Base-by-base conservation (phyloP, 2,113 vertebrate genomes). In the Scytalopus superciliaris region DNA sequence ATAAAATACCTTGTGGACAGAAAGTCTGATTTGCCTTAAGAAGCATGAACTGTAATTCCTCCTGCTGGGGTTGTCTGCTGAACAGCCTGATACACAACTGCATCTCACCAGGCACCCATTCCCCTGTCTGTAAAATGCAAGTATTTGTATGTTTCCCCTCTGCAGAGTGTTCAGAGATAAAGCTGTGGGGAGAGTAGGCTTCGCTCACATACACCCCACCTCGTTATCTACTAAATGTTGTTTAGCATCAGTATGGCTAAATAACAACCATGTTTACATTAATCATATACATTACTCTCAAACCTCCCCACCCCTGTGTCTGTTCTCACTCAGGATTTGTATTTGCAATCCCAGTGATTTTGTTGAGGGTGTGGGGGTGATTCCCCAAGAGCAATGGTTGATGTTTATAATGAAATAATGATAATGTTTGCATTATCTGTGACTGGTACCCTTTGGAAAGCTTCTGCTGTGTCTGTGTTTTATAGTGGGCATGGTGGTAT, bases 381-480 rank as follows among this genome's bases (percentile, higher is more conserved):
- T 64, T 68, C 33, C 42, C 35, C 31, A 23, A 0, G n/a, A 59
- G 11, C 42, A 69, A 7, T 14, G 40, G 14, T 37, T 89, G 15
- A 10, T 1, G 0, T 56, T 9, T 56, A n/a, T 12, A 4, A 10
- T 31, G 19, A 74, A 85, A 84, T n/a, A n/a, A n/a, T n/a, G n/a
- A n/a, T n/a, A n/a, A n/a, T 25, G 14, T 72, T 60, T 27, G 30
- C 18, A 12, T 73, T 75, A 4, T 19, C 47, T 87, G 60, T 68
- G 39, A 28, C 7, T 74, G 35, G 50, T 40, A 47, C 10, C 19
- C 35, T 74, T 69, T 39, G 56, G 52, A 84, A 63, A 82, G 10
- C 44, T 17, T 77, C 30, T 67, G 67, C 39, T 40, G 12, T 60
- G 39, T 39, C 33, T 33, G 0, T 13, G 5, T 8, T 15, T 12